phyloP scores from a whole-genome alignment of 2,888 invertebrate genomes.

The Sminthurides aquaticus region DNA sequence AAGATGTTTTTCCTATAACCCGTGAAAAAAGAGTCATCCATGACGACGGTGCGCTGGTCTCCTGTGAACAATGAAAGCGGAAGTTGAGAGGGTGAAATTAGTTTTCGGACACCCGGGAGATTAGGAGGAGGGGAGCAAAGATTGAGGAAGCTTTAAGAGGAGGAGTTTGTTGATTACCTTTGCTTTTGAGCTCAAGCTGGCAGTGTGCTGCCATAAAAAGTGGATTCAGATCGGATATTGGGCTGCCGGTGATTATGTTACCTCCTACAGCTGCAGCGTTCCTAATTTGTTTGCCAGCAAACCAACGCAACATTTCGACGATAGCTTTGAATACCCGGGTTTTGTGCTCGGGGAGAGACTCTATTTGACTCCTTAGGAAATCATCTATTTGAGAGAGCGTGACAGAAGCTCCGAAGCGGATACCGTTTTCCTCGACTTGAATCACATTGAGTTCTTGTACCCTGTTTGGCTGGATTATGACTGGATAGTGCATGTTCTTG shows the following conservation, averaged over 20 bases:
- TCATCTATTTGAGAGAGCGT: constrained; percentile 67
- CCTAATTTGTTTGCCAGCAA: constrained; percentile 85
- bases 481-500: constrained; percentile 70
- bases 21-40: constrained; percentile 75
- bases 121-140: background rate
- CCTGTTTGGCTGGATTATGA: constrained; percentile 65
- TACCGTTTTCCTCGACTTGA: constrained; percentile 50
- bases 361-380: constrained; percentile 29
- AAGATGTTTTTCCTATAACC: constrained; percentile 74
- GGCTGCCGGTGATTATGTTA: constrained; percentile 90
- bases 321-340: constrained; percentile 63
- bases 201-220: constrained; percentile 73
- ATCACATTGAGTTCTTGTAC: constrained; percentile 63
- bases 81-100: background rate
- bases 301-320: constrained; percentile 81
- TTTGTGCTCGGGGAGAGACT: constrained; percentile 48
- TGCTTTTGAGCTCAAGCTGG: constrained; percentile 58
- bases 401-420: constrained; percentile 71
- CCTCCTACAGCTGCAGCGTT: constrained; percentile 66
- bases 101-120: constrained; percentile 7
- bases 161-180: constrained; percentile 38
- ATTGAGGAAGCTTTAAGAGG: background rate
- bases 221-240: constrained; percentile 92
- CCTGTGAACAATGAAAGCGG: constrained; percentile 19
- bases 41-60: constrained; percentile 52